Evolutionary conservation across 2,797 vertebrate genomes (phyloP), one percentile per base, ranked within the genome.

Genomic region (Chelmon rostratus): DNA sequence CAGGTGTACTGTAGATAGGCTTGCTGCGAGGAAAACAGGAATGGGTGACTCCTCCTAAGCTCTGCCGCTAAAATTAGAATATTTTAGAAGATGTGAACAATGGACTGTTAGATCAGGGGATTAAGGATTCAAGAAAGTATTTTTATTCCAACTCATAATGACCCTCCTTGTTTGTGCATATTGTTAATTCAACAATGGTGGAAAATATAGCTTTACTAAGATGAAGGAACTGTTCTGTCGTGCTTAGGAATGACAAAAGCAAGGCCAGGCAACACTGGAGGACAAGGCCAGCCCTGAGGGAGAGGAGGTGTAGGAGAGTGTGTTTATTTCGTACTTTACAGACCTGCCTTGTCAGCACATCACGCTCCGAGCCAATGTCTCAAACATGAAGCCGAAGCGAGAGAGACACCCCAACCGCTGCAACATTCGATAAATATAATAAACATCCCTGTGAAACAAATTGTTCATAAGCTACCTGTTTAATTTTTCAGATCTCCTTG

Each of bases 381-480:
- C 85, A 47, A 88, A 88, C 83, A 76, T 52, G 67, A 86, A 74
- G 78, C 68, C 35, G 6, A 52, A 38, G 59, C 7, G 31, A 73
- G 82, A 93, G 95, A 96, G 87, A 88, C 87, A 88, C 89, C 96
- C 94, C 94, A 93, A 40, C 94, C 93, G 90, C 94, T 94, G 93
- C 94, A 95, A 96, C 96, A 97, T 97, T 97, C 96, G 94, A 97
- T 96, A 97, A 96, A 97, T 97, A 97, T 97, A 96, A 97, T 97
- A 98, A 98, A 98, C 96, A 97, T 96, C 96, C 93, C 95, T 84
- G 96, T 95, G 97, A 97, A 98, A 97, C 97, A 97, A 98, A 98
- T 98, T 97, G 97, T 97, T 97, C 97, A 97, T 97, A 97, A 97
- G 97, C 96, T 97, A 97, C 96, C 96, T 97, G 97, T 98, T 98